Evolutionary conservation across 1,140 invertebrate species (phyloP), one percentile per base, ranked within the genome.

Genomic region (Grapholita molesta): DNA sequence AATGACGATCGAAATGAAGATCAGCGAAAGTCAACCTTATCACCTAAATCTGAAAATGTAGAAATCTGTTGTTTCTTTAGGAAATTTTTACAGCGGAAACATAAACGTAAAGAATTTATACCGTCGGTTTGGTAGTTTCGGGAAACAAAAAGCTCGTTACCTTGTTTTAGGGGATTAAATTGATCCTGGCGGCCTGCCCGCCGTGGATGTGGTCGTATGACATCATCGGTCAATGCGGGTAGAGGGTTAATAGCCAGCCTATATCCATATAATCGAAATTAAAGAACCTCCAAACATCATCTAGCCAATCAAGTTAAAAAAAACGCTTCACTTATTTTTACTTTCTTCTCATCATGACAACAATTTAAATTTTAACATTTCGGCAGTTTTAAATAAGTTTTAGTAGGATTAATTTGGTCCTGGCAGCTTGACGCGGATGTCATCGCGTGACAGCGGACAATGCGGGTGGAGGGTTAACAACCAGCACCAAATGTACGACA

Each of bases 171-270:
- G 24, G 55, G 25, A 48, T 57, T 57, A 57, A 11, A 28, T 61
- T 30, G 55, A 25, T 11, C 24, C 55, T 42, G 64, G 32, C 52
- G 52, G 67, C 38, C 71, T 69, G 66, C 67, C 25, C 69, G 69
- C 72, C 69, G 55, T 72, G 75, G 75, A 76, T 70, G 69, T 70
- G 30, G n/a, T 30, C 21, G 53, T 42, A 38, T 72, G 75, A 73
- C 71, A 70, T 71, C 70, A 73, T 6, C 4, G 35, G 68, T 74
- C 70, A 72, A 78, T 76, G 69, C 76, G 65, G 74, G 74, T 66
- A 57, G 57, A 9, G 30, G 66, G 66, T 70, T 73, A 55, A 70
- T 69, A 64, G 67, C 5, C 32, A 25, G 21, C n/a, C n/a, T 38
- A 15, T 38, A n/a, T n/a, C n/a, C n/a, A n/a, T n/a, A n/a, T n/a